Percentiles rank a stretch among this genome's conserved stretches.
phyloP scores from a whole-genome alignment of 2,797 vertebrate genomes.

The Acrocephalus scirpaceus region DNA sequence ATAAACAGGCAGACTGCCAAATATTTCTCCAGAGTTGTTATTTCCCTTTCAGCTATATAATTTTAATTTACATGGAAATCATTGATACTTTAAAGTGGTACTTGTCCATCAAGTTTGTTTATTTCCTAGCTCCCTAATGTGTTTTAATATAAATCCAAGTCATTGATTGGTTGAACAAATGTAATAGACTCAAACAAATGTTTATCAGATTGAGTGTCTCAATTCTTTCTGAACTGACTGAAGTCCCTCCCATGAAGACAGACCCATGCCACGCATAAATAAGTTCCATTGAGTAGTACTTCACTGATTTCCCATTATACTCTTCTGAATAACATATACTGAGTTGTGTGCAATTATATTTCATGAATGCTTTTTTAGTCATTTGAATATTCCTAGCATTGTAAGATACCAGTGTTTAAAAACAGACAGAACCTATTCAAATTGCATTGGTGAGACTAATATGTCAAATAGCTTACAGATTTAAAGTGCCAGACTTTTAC shows the following conservation, averaged over 20 bases:
- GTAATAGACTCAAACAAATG: slow-evolving; percentile 13
- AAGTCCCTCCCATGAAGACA: neutral
- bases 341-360: neutral
- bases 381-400: neutral
- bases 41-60: slow-evolving; percentile 56
- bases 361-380: neutral
- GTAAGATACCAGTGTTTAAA: fast-evolving
- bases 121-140: slow-evolving; percentile 39
- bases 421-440: neutral
- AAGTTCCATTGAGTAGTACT: neutral
- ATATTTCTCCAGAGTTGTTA: slow-evolving; percentile 49
- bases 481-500: neutral
- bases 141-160: slow-evolving; percentile 27
- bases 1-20: slow-evolving; percentile 59
- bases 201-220: neutral
- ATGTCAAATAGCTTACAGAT: neutral
- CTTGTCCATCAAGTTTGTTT: slow-evolving; percentile 62
- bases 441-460: neutral
- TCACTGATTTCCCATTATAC: neutral
- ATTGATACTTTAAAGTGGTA: slow-evolving; percentile 56
- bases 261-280: neutral
- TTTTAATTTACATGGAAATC: slow-evolving; percentile 73
- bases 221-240: neutral
- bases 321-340: neutral
- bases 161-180: slow-evolving; percentile 13